A percentile compares a stretch with the other conserved stretches of the same genome.
Conservation (phyloP, 2,888 invertebrate species). For the Tenodera sinensis region DNA sequence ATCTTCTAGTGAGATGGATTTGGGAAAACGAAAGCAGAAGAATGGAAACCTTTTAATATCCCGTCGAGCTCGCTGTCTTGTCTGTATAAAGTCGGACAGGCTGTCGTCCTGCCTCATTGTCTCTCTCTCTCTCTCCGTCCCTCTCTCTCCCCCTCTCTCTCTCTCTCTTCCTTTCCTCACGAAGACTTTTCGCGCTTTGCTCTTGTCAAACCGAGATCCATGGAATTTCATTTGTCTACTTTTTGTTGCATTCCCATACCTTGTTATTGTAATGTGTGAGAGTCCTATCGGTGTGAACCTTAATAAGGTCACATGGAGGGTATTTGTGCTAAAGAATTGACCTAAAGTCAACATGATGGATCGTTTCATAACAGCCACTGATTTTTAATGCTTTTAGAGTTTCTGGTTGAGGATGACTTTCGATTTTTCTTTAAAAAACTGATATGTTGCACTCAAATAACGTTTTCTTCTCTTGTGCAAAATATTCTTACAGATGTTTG, state of each 20-base stretch:
- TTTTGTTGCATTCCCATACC: neutral
- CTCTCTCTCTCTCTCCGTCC: neutral
- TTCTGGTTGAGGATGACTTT: too few relatives aligned
- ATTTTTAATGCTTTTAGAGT: too few relatives aligned
- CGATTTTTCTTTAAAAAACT: too few relatives aligned
- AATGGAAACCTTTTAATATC: neutral
- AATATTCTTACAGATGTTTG: too few relatives aligned
- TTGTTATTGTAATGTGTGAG: neutral
- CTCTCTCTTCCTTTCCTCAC: neutral
- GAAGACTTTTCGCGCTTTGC: neutral
- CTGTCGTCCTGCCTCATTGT: neutral
- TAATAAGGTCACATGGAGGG: neutral
- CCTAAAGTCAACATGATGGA: too few relatives aligned
- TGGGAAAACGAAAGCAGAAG: slow-evolving; percentile 4
- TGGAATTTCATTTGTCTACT: neutral
- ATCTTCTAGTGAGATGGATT: slow-evolving; percentile 5
- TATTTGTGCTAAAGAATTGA: too few relatives aligned
- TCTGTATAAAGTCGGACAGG: neutral
- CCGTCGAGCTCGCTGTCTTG: neutral
- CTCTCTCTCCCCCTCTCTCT: neutral
- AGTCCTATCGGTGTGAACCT: neutral
- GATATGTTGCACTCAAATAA: too few relatives aligned
- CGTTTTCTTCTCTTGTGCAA: too few relatives aligned
- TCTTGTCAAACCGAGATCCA: neutral
- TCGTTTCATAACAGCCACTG: too few relatives aligned